Base-by-base conservation (phyloP, 2,113 vertebrate species). In the Bos javanicus region DNA sequence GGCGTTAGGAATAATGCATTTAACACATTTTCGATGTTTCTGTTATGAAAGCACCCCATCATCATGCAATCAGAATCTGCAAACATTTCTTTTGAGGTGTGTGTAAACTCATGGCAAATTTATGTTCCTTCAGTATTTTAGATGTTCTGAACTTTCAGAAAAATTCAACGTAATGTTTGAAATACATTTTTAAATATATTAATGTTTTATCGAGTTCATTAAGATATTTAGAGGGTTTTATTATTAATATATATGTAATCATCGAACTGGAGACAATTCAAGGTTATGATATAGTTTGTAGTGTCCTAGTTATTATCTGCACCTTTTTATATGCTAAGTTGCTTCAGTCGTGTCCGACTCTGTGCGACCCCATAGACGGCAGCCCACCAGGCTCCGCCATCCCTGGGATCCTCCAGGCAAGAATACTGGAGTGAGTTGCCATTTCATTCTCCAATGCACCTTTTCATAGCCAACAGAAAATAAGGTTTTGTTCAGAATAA, bases 51-150 rank as follows among this genome's bases (percentile, higher is more conserved):
- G 89, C 50, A 97, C 94, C 91, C 87, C 19, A 59, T 97, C 89
- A 93, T 96, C 82, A 90, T 94, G 91, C 60, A 98, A 91, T 96
- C 89, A 97, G 39, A 85, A 95, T 89, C 78, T 93, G 46, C 50
- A 96, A 91, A 92, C 83, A 91, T 96, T 96, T 95, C 33, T 90
- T 97, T 96, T 78, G 91, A 83, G 26, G 28, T 95, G 89, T 74
- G 3, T 94, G 60, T 96, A 93, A 96, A 96, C 43, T 91, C 92
- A 91, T 87, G 86, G 46, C 2, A 84, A 94, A 91, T 93, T 94
- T 93, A 60, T 85, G 33, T 84, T 71, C 19, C 86, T 83, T 86
- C 28, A 89, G 52, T 86, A 91, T 39, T 78, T 86, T 88, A 95
- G 39, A 64, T 71, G 46, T 91, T 91, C 15, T 78, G 62, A 87